These are phyloP conservation scores for Gavia stellata DNA, from an alignment of 2,113 vertebrate genomes.

Conservation along the genomic window DNA sequence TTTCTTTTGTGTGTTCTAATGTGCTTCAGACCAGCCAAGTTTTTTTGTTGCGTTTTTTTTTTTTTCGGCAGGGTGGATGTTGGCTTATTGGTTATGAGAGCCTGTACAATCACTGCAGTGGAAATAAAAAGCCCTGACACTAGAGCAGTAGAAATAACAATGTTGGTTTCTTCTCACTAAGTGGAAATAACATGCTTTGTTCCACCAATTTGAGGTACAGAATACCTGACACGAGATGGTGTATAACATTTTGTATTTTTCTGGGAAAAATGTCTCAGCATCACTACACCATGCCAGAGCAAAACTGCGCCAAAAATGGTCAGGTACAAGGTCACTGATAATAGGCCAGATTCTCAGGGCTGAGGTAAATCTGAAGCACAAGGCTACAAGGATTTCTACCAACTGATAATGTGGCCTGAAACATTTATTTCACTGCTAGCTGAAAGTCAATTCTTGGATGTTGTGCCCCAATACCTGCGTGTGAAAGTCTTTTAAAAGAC, in stretches of 20 bases:
- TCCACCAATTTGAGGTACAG: slow-evolving; percentile 35
- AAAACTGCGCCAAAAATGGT: background rate
- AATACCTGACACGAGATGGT: slow-evolving; percentile 35
- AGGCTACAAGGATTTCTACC: background rate
- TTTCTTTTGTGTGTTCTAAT: background rate
- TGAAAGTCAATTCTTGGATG: background rate
- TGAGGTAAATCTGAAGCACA: background rate
- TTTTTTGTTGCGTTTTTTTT: background rate
- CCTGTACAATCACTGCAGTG: slow-evolving; percentile 22
- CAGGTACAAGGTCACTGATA: background rate
- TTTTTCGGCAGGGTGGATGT: background rate
- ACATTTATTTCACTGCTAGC: background rate
- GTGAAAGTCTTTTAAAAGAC: background rate
- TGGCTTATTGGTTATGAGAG: slow-evolving; percentile 49
- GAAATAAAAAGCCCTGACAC: slow-evolving; percentile 65
- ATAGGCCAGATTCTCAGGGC: background rate
- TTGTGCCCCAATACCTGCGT: fast-evolving
- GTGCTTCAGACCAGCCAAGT: slow-evolving; percentile 18
- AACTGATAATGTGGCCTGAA: background rate
- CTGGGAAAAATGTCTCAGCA: background rate
- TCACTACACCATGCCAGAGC: background rate
- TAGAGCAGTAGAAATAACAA: slow-evolving; percentile 54
- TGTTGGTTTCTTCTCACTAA: slow-evolving; percentile 45
- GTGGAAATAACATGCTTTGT: slow-evolving; percentile 56
- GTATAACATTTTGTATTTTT: background rate